Evolutionary conservation across 2,797 vertebrate species (phyloP).

Genomic region (Spea hammondii): DNA sequence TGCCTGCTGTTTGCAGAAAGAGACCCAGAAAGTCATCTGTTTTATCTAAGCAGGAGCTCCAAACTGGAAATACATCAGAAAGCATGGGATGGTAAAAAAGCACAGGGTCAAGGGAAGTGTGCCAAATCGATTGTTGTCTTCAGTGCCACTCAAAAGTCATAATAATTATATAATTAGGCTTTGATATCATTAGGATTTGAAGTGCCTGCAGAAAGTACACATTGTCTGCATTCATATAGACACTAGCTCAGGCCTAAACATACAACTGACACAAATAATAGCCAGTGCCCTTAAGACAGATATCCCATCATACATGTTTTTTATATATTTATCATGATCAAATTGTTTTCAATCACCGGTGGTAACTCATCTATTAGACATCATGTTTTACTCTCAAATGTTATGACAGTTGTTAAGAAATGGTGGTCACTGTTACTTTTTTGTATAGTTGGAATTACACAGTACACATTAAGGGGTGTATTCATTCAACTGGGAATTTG

Average conservation of each 20-base stretch:
- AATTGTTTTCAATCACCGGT: too few relatives aligned
- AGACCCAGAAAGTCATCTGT: slow-evolving; percentile 86
- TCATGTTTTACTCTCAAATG: too few relatives aligned
- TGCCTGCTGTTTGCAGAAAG: slow-evolving; percentile 81
- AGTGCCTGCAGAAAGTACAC: background rate
- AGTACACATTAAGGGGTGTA: too few relatives aligned
- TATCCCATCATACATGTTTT: background rate
- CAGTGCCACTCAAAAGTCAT: slow-evolving; percentile 45
- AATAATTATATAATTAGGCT: slow-evolving; percentile 34
- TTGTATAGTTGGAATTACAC: too few relatives aligned
- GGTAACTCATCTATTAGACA: too few relatives aligned
- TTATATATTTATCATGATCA: too few relatives aligned
- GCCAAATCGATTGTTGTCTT: slow-evolving; percentile 55
- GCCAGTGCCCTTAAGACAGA: too few relatives aligned
- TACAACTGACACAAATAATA: background rate
- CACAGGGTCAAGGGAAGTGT: slow-evolving; percentile 53
- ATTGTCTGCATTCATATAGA: slow-evolving; percentile 12
- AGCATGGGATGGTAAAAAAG: slow-evolving; percentile 64
- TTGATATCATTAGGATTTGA: slow-evolving; percentile 24
- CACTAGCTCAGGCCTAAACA: background rate
- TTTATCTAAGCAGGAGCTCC: slow-evolving; percentile 84
- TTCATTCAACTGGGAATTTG: too few relatives aligned
- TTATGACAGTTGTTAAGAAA: too few relatives aligned
- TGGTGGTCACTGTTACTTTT: too few relatives aligned
- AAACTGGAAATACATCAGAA: slow-evolving; percentile 81